Percentiles rank a stretch among this genome's conserved stretches.
phyloP scores from a whole-genome alignment of 1,140 invertebrate species.

The Drosophila arawakana region DNA sequence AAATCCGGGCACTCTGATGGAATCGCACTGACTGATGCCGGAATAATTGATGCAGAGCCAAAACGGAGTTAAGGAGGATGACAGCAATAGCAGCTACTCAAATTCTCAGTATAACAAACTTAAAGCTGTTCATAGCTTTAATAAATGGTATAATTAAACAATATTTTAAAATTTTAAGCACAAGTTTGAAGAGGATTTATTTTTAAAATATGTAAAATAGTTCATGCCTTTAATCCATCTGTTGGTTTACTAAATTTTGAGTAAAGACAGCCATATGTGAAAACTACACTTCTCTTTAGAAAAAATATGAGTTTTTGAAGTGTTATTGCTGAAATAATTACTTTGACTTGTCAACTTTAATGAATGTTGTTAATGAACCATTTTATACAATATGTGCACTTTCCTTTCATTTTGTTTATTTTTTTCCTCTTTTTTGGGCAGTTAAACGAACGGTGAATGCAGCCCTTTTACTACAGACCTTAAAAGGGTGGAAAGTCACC shows the following conservation, averaged over 20 bases:
- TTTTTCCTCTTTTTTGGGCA: conserved; percentile 22
- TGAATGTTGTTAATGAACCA: conserved; percentile 65
- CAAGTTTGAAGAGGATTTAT: too few relatives aligned
- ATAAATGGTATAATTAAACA: too few relatives aligned
- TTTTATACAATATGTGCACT: conserved; percentile 77
- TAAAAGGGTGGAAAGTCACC: conserved; percentile 66
- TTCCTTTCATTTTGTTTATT: conserved; percentile 57
- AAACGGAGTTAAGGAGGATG: not conserved
- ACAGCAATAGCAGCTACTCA: not conserved
- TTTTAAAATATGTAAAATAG: too few relatives aligned
- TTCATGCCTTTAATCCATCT: too few relatives aligned
- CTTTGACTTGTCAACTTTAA: conserved; percentile 47
- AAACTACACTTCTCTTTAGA: not conserved
- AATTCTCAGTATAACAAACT: not conserved
- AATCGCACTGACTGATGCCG: conserved; percentile 20
- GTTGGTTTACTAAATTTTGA: too few relatives aligned
- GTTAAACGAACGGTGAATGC: conserved; percentile 30
- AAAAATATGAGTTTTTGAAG: conserved; percentile 1
- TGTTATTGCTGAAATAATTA: conserved; percentile 30
- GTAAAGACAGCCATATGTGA: too few relatives aligned
- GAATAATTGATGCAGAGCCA: conserved; percentile 43
- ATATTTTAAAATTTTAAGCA: too few relatives aligned
- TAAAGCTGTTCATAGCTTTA: too few relatives aligned
- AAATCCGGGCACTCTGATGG: conserved; percentile 14
- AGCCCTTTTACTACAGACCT: conserved; percentile 27